Conservation (phyloP, 2,888 invertebrate genomes). For the Maniola hyperantus region DNA sequence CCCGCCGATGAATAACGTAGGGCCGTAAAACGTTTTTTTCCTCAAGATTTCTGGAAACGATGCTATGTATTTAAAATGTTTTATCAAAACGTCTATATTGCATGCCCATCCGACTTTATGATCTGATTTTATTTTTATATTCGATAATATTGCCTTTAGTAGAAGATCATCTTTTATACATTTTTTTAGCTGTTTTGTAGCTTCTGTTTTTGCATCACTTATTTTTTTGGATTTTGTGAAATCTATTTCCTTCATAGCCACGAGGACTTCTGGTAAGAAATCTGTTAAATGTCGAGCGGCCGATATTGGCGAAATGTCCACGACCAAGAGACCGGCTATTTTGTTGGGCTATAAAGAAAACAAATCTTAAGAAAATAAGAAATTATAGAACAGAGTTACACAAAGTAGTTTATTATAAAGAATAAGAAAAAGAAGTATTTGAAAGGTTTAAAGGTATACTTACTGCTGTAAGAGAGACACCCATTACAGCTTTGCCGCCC, state of each 20-base stretch:
- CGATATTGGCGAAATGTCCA: constrained; percentile 86
- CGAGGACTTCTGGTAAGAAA: constrained; percentile 83
- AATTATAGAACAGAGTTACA: too few relatives aligned
- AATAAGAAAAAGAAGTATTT: background rate
- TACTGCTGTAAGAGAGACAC: constrained; percentile 87
- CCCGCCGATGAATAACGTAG: constrained; percentile 92
- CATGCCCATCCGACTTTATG: constrained; percentile 85
- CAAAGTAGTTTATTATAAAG: background rate
- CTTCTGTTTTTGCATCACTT: constrained; percentile 49
- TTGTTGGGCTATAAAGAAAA: constrained; percentile 67
- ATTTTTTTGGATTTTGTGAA: constrained; percentile 54
- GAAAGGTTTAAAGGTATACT: constrained; percentile 12
- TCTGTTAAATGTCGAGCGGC: constrained; percentile 77
- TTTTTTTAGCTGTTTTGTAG: constrained; percentile 50
- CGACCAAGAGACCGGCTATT: constrained; percentile 84
- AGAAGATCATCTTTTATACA: constrained; percentile 78
- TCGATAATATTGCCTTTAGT: constrained; percentile 77
- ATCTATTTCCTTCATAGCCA: constrained; percentile 59
- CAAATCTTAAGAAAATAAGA: background rate
- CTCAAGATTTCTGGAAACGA: constrained; percentile 81
- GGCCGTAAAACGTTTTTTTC: constrained; percentile 78
- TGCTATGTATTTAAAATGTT: constrained; percentile 84
- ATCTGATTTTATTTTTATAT: constrained; percentile 72
- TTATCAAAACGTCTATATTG: constrained; percentile 87
- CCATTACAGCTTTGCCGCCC: constrained; percentile 95